phyloP scores from a whole-genome alignment of 2,888 invertebrate species.

The Calliphora vomitoria region DNA sequence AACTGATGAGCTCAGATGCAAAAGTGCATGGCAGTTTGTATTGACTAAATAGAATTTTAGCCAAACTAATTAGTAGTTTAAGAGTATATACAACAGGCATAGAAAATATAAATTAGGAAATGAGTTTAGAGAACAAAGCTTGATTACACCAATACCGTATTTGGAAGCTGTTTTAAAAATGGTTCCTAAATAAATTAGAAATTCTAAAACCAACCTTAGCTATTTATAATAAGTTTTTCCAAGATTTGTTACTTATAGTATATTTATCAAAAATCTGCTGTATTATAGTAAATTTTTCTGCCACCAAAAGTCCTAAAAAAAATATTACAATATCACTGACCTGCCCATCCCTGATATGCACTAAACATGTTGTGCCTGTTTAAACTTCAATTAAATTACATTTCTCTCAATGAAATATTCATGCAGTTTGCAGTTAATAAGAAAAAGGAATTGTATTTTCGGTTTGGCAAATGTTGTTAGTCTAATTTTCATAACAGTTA shows the following conservation, averaged over 20 bases:
- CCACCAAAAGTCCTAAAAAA: too few species aligned
- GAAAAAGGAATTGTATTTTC: constrained; percentile 20
- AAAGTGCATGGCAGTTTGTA: neutral
- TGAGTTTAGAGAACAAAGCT: too few species aligned
- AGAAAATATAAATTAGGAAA: too few species aligned
- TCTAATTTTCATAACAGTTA: neutral
- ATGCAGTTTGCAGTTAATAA: constrained; percentile 7
- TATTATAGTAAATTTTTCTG: too few species aligned
- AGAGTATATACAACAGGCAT: neutral
- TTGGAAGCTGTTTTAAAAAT: too few species aligned
- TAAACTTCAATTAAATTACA: constrained; percentile 39
- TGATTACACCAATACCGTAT: too few species aligned
- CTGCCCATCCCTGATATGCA: neutral
- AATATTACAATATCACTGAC: too few species aligned
- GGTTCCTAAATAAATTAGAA: too few species aligned
- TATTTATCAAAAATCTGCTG: too few species aligned
- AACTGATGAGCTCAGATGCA: neutral
- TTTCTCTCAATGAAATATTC: constrained; percentile 22
- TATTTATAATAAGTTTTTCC: too few species aligned
- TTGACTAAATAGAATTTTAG: constrained; percentile 47
- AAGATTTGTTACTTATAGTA: too few species aligned
- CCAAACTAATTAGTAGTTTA: constrained; percentile 59
- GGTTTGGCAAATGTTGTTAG: constrained; percentile 23
- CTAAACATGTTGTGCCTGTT: neutral
- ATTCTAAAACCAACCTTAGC: too few species aligned